Base-by-base conservation (phyloP, 1,140 invertebrate species). In the Drosophila takahashii region DNA sequence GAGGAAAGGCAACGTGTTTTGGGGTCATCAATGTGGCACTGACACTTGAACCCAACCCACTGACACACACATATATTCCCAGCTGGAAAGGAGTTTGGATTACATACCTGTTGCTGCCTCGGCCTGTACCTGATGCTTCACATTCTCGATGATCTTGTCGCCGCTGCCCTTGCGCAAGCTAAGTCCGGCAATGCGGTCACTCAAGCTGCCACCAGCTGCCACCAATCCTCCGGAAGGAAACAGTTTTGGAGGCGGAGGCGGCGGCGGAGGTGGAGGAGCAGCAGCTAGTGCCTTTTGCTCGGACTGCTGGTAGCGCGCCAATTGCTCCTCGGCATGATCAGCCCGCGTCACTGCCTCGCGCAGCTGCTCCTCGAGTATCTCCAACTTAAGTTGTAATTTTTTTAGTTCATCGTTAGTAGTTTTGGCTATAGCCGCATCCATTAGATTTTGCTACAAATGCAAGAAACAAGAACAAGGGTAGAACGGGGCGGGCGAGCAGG, bases 361-460 rank as follows among this genome's bases (percentile, higher is more conserved):
- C 62, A 92, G 66, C 57, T 92, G 86, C 62, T 90, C 86, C 85
- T 92, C 91, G 37, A 92, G 72, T 51, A 92, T 91, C 64, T 91
- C 86, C 78, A 92, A 79, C 90, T 91, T 92, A 77, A 92, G 67
- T 83, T 90, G 86, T 76, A 92, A 90, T 77, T 87, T 90, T 89
- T 92, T 90, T 85, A 92, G 75, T 91, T 92, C 91, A 77, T 91
- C 91, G 83, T 91, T 92, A 91, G 89, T 92, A 83, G 76, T 81
- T 86, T 91, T 91, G 81, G 87, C 77, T 71, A 92, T 92, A 76
- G 90, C 89, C 81, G 89, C 87, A 77, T 92, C 91, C 89, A 92
- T 81, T 56, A 91, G 79, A 79, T 42, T 80, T 90, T 91, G 85
- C 91, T 92, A 91, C 91, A 87, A 59, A 52, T 54, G 77, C 54